A percentile compares a stretch with the other conserved stretches of the same genome.
Evolutionary conservation across 2,113 vertebrate species (phyloP).

Genomic region (Spermophilus dauricus): DNA sequence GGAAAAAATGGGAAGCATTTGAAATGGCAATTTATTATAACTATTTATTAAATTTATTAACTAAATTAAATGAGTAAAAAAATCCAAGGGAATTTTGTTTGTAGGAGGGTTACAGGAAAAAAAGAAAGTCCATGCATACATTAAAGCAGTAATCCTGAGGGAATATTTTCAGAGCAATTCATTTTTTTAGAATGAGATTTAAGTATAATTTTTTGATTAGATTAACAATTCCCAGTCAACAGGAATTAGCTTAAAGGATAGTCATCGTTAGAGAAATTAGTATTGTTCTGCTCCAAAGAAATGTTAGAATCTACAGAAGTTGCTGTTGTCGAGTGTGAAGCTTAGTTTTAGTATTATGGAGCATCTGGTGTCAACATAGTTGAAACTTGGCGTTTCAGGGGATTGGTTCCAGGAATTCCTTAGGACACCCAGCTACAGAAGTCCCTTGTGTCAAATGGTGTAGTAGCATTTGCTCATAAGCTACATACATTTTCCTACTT

Average conservation of each 20-base stretch:
- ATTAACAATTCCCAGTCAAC: neutral
- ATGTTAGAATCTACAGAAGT: slow-evolving; percentile 11
- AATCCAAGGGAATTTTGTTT: neutral
- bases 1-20: neutral
- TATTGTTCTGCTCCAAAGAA: neutral
- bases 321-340: neutral
- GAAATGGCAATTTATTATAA: neutral
- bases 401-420: no score
- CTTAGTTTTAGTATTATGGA: neutral
- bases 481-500: neutral
- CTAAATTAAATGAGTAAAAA: neutral
- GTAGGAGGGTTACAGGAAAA: neutral
- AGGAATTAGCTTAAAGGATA: neutral
- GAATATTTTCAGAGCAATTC: neutral
- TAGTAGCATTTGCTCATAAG: neutral
- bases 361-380: neutral
- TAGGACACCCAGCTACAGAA: neutral
- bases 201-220: neutral
- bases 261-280: neutral
- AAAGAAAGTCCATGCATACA: neutral
- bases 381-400: neutral
- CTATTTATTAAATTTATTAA: neutral
- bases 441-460: neutral
- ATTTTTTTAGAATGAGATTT: neutral
- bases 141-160: neutral